phyloP scores from a whole-genome alignment of 2,797 vertebrate genomes.

The Xenentodon cancila region DNA sequence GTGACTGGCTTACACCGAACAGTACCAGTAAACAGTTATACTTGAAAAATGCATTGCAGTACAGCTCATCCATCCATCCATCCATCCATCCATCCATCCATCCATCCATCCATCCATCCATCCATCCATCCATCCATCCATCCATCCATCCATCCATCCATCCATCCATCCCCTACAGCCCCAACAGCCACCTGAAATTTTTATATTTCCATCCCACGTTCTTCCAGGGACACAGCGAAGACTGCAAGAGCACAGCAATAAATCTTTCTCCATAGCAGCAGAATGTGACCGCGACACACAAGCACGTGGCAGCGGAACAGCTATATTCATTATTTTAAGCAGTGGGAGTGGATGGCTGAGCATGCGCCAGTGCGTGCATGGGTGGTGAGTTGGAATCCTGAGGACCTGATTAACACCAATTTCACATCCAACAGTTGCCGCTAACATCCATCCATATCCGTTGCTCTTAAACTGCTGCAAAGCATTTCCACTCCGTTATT shows the following conservation, averaged over 20 bases:
- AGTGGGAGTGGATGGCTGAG: constrained; percentile 43
- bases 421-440: constrained; percentile 59
- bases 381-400: constrained; percentile 51
- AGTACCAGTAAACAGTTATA: too few relatives aligned
- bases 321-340: constrained; percentile 58
- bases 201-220: constrained; percentile 59
- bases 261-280: constrained; percentile 42
- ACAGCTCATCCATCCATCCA: not conserved
- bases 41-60: not conserved
- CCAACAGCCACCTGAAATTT: constrained; percentile 67
- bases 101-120: constrained; percentile 18
- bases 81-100: constrained; percentile 12
- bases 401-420: constrained; percentile 66
- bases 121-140: not conserved
- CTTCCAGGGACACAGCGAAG: constrained; percentile 31
- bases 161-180: constrained; percentile 30
- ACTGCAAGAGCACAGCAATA: constrained; percentile 33
- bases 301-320: constrained; percentile 25
- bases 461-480: constrained; percentile 42
- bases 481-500: constrained; percentile 47
- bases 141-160: constrained; percentile 12
- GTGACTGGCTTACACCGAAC: too few relatives aligned
- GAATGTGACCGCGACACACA: constrained; percentile 32
- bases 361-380: constrained; percentile 38
- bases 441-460: constrained; percentile 66